Base-by-base conservation (phyloP, 1,140 invertebrate genomes). In the Pseudobourletiella spinata region DNA sequence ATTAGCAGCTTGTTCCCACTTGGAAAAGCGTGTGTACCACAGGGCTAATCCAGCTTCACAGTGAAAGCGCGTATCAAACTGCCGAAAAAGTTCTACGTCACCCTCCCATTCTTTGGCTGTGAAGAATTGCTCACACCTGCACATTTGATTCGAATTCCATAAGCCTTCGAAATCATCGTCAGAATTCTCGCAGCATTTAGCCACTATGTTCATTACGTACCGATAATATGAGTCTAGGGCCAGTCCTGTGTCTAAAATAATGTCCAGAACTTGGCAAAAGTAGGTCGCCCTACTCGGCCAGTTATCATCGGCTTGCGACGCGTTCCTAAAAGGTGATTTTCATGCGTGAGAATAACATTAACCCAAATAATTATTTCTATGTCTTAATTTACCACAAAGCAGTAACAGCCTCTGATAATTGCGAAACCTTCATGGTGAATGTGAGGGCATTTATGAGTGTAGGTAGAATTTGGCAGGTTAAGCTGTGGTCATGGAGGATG, bases 121-220 rank as follows among this genome's bases (percentile, higher is more conserved):
- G 20, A 64, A 39, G 42, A 70, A 70, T 46, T 63, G 43, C 48
- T 61, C 61, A 44, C 65, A 67, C 26, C 44, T 61, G 30, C 18
- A 15, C 24, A 46, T 11, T 4, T 11, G 18, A 46, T 44, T 20
- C 26, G 3, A 2, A 35, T n/a, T 57, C 4, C 28, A 14, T 35
- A 57, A 57, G 26, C 8, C 39, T 35, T 26, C n/a, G 32, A 26
- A 18, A 57, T 39, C 20, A 57, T n/a, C n/a, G n/a, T n/a, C n/a
- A n/a, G n/a, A n/a, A n/a, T n/a, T n/a, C n/a, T n/a, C n/a, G n/a
- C n/a, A n/a, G 20, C 16, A 32, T 30, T 54, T 28, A 24, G 30
- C 8, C n/a, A 11, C 15, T 22, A 39, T n/a, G n/a, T n/a, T 30
- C 32, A n/a, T 4, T 11, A 16, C 48, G 20, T 57, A 62, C 60